Evolutionary conservation across 1,140 invertebrate species (phyloP).

Genomic region (Lerema accius): DNA sequence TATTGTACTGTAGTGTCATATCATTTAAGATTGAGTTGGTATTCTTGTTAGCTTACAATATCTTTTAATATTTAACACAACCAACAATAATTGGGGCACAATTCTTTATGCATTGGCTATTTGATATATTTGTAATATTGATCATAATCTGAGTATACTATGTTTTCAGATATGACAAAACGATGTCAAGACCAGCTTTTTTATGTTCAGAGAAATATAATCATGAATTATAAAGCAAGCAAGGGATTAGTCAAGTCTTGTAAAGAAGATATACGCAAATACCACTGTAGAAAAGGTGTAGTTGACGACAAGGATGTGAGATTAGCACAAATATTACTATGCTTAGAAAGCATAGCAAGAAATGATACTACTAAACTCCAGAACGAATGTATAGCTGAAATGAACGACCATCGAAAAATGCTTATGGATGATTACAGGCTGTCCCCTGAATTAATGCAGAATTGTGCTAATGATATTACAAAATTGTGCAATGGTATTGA

Average conservation of each 20-base stretch:
- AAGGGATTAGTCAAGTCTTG: constrained; percentile 94
- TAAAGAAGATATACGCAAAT: constrained; percentile 93
- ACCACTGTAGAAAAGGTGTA: constrained; percentile 89
- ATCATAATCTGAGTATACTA: too few relatives aligned
- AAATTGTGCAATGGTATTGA: constrained; percentile 89
- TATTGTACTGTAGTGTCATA: too few relatives aligned
- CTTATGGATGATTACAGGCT: constrained; percentile 96
- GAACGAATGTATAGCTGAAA: constrained; percentile 91
- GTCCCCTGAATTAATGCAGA: constrained; percentile 95
- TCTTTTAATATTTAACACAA: too few relatives aligned
- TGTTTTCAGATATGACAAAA: constrained; percentile 82
- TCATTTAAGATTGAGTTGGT: too few relatives aligned
- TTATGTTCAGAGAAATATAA: constrained; percentile 93
- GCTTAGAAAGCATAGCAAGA: constrained; percentile 93
- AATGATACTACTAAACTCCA: constrained; percentile 88
- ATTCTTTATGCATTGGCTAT: too few relatives aligned
- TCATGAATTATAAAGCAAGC: constrained; percentile 95
- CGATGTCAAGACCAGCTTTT: constrained; percentile 93
- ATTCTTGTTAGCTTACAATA: too few relatives aligned
- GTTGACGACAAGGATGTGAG: constrained; percentile 92
- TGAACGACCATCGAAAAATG: constrained; percentile 94
- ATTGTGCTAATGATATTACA: constrained; percentile 94
- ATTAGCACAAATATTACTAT: constrained; percentile 95
- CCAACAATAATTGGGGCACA: too few relatives aligned
- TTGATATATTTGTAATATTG: too few relatives aligned